Conservation (phyloP, 2,888 invertebrate species). For the Nomada fucata region DNA sequence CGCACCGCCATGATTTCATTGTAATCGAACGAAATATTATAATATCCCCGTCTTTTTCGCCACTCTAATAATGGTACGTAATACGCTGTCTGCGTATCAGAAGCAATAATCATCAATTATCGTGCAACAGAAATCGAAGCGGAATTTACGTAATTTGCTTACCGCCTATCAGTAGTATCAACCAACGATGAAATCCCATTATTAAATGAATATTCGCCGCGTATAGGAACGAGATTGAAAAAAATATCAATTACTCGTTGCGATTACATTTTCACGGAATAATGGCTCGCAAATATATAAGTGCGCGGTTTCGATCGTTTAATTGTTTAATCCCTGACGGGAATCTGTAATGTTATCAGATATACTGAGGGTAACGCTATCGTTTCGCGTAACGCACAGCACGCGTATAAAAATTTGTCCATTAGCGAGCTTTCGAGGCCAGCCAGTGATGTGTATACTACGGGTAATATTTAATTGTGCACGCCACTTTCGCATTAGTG, state of each 20-base stretch:
- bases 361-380: no score
- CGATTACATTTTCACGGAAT: conserved; percentile 27
- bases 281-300: conserved; percentile 1
- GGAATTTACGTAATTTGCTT: conserved; percentile 42
- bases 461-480: not conserved
- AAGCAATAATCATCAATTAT: conserved; percentile 36
- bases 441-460: no score
- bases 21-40: not conserved
- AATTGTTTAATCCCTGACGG: no score
- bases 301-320: not conserved
- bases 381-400: no score
- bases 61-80: not conserved
- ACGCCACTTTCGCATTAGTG: not conserved
- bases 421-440: no score
- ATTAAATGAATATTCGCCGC: conserved; percentile 41
- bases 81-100: not conserved
- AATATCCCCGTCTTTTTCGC: not conserved
- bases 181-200: conserved; percentile 22
- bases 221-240: conserved; percentile 5
- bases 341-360: not conserved
- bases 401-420: no score
- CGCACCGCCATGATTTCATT: not conserved
- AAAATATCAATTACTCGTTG: conserved; percentile 29
- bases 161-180: not conserved
- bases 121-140: conserved; percentile 19